Conservation (phyloP, 2,888 invertebrate species). For the Myopa testacea region DNA sequence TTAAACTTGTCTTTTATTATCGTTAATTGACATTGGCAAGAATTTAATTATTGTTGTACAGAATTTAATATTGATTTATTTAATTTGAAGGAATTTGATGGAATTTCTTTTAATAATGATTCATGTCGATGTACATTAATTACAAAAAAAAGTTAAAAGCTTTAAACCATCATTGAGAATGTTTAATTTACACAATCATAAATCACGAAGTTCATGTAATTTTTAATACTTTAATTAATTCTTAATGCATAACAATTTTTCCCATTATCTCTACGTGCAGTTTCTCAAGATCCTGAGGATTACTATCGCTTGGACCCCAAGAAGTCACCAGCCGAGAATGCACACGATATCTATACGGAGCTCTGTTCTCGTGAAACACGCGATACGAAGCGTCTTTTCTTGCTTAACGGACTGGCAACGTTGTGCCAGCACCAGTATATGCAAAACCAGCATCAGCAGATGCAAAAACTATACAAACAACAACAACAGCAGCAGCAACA, state of each 20-base stretch:
- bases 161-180: too few relatives aligned
- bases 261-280: slow-evolving; percentile 47
- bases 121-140: too few relatives aligned
- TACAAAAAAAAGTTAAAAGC: too few relatives aligned
- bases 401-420: slow-evolving; percentile 90
- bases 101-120: too few relatives aligned
- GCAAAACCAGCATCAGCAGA: slow-evolving; percentile 42
- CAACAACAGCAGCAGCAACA: slow-evolving; percentile 30
- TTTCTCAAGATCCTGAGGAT: slow-evolving; percentile 71
- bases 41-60: too few relatives aligned
- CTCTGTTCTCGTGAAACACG: slow-evolving; percentile 72
- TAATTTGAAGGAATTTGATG: too few relatives aligned
- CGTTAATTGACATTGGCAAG: too few relatives aligned
- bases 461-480: slow-evolving; percentile 24
- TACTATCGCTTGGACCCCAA: slow-evolving; percentile 74
- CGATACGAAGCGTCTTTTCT: slow-evolving; percentile 84
- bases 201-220: too few relatives aligned
- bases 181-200: too few relatives aligned
- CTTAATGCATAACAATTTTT: too few relatives aligned
- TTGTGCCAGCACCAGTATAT: slow-evolving; percentile 68
- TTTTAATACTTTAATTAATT: too few relatives aligned
- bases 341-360: slow-evolving; percentile 74
- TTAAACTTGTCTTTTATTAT: neutral
- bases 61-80: too few relatives aligned
- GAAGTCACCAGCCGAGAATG: slow-evolving; percentile 74